Conservation (phyloP, 30 jellyfish, hydroid and myxozoan genomes). For the Cassiopea xamachana region DNA sequence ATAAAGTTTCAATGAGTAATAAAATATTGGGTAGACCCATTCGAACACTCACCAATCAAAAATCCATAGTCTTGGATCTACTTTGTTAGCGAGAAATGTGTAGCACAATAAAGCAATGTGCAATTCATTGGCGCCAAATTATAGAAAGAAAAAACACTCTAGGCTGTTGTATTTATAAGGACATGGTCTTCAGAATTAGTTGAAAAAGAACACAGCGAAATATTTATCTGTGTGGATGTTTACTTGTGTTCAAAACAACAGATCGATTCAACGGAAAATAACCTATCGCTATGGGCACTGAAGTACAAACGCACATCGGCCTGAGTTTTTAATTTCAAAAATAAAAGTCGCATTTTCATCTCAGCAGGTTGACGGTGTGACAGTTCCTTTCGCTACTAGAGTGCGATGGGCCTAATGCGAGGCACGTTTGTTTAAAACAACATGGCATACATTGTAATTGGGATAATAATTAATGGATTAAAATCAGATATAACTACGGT, state of each 20-base stretch:
- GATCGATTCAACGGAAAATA: conserved; percentile 7
- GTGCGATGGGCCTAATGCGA: conserved; percentile 30
- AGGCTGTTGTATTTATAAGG: background rate
- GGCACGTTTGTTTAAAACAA: conserved; percentile 7
- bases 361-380: conserved; percentile 45
- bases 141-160: too few species aligned
- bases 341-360: conserved; percentile 25
- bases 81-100: too few species aligned
- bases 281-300: background rate
- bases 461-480: background rate
- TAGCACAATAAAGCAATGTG: too few species aligned
- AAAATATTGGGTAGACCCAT: too few species aligned
- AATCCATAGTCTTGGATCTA: too few species aligned
- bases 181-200: conserved; percentile 1
- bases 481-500: too few species aligned
- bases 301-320: background rate
- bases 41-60: too few species aligned
- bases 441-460: background rate
- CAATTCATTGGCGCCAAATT: background rate
- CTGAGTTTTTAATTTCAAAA: conserved; percentile 10
- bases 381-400: conserved; percentile 34
- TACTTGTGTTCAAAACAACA: background rate
- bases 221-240: conserved; percentile 11
- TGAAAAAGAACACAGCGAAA: background rate
- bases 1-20: too few species aligned